A percentile compares a stretch with the other conserved stretches of the same genome.
Conservation (phyloP, 2,888 invertebrate genomes). For the Cataglyphis cursor region DNA sequence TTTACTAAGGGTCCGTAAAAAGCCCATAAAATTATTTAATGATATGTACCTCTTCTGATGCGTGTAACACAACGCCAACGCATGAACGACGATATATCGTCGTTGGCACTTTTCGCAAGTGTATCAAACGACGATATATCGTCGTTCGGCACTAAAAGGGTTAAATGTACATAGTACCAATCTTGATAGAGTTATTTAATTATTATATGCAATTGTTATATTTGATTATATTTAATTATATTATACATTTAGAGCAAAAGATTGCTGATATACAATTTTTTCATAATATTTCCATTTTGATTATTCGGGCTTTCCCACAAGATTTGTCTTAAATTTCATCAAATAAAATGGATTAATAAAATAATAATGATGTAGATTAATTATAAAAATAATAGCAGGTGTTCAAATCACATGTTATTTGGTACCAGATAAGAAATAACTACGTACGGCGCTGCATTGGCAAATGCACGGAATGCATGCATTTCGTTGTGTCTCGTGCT, state of each 20-base stretch:
- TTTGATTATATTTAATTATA: too few relatives aligned
- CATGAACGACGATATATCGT: too few relatives aligned
- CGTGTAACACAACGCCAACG: too few relatives aligned
- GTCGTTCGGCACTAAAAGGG: too few relatives aligned
- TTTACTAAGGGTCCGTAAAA: too few relatives aligned
- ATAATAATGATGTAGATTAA: not conserved
- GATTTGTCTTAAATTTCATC: not conserved
- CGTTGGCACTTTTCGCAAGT: too few relatives aligned
- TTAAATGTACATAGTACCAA: not conserved
- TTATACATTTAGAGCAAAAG: not conserved
- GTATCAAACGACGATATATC: too few relatives aligned
- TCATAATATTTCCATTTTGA: not conserved
- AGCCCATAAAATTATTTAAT: too few relatives aligned
- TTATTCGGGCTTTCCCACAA: not conserved
- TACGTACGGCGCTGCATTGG: not conserved
- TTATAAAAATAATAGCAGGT: not conserved
- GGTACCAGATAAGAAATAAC: not conserved
- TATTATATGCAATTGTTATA: not conserved
- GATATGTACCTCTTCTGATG: too few relatives aligned
- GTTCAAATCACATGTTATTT: not conserved
- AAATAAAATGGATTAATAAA: not conserved
- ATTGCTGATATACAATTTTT: not conserved
- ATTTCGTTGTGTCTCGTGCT: conserved; percentile 3
- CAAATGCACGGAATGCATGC: conserved; percentile 2
- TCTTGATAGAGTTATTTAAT: conserved; percentile 9